Conservation (phyloP, 2,797 vertebrate genomes). For the Molossus alvarezi region DNA sequence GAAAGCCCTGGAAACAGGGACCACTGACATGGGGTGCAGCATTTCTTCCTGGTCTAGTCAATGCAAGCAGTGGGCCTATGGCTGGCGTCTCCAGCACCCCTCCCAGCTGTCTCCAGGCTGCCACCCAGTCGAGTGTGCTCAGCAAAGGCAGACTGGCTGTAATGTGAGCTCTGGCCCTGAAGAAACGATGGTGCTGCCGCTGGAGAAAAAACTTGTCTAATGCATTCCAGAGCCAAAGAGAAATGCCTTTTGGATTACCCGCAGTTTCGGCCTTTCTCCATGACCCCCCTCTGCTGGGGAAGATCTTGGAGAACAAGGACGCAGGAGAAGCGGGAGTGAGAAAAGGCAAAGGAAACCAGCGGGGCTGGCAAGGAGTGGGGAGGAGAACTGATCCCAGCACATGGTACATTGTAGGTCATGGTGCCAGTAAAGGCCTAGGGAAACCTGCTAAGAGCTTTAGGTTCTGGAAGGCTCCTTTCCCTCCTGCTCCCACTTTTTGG, state of each 20-base stretch:
- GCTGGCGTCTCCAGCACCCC: not conserved
- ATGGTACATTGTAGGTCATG: not conserved
- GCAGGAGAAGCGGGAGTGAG: not conserved
- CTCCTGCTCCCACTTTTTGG: not conserved
- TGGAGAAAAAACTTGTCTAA: slow-evolving; percentile 81
- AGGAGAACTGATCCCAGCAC: not conserved
- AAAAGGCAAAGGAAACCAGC: slow-evolving; percentile 25
- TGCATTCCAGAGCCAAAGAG: slow-evolving; percentile 85
- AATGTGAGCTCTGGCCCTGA: slow-evolving; percentile 81
- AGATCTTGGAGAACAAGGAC: slow-evolving; percentile 54
- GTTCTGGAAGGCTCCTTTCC: not conserved
- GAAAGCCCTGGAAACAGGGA: not conserved
- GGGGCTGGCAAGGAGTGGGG: not conserved
- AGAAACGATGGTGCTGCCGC: slow-evolving; percentile 67
- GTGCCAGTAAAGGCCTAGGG: not conserved
- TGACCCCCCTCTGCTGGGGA: slow-evolving; percentile 71
- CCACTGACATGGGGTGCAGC: not conserved
- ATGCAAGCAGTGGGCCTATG: not conserved
- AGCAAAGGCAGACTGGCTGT: slow-evolving; percentile 75
- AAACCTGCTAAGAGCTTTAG: not conserved
- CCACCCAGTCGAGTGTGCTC: slow-evolving; percentile 67
- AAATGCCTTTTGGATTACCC: slow-evolving; percentile 86
- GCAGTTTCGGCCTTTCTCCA: slow-evolving; percentile 81
- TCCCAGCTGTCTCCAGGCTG: slow-evolving; percentile 79
- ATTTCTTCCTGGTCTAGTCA: slow-evolving; percentile 34